These are phyloP conservation scores for Diplodus puntazzo DNA, from an alignment of 2,797 vertebrate species.

Conservation along the genomic window DNA sequence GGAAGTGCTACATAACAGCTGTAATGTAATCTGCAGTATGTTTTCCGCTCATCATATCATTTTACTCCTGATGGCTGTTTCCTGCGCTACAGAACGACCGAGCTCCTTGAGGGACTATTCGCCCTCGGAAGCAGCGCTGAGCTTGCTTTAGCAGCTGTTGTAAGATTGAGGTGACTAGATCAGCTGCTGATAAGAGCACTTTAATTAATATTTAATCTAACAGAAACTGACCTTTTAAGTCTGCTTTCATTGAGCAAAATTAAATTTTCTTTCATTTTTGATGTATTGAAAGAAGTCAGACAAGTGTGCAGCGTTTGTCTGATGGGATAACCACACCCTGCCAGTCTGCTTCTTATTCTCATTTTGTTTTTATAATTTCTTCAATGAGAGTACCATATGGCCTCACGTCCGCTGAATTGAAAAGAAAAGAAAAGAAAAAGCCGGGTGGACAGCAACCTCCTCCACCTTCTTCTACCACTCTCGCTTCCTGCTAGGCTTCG, in stretches of 20 bases:
- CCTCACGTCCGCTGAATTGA: slow-evolving; percentile 54
- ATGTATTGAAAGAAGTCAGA: slow-evolving; percentile 32
- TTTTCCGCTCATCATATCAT: slow-evolving; percentile 45
- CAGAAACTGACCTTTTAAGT: slow-evolving; percentile 30
- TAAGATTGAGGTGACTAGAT: slow-evolving; percentile 30
- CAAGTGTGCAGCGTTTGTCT: slow-evolving; percentile 10
- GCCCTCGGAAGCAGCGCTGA: slow-evolving; percentile 17
- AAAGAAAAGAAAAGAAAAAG: slow-evolving; percentile 2
- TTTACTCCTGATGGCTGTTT: slow-evolving; percentile 57
- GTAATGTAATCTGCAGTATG: slow-evolving; percentile 34
- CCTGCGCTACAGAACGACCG: slow-evolving; percentile 17
- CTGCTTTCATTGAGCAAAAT: slow-evolving; percentile 1
- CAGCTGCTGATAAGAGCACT: slow-evolving; percentile 33
- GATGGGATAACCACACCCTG: slow-evolving; percentile 59
- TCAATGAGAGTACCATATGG: slow-evolving; percentile 83
- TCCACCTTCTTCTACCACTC: slow-evolving; percentile 51
- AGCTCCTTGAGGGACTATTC: slow-evolving; percentile 29
- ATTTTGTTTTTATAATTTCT: slow-evolving; percentile 67
- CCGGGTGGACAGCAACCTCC: slow-evolving; percentile 39
- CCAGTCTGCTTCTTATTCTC: slow-evolving; percentile 64
- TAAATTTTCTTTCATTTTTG: slow-evolving; percentile 30
- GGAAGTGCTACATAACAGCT: slow-evolving; percentile 42
- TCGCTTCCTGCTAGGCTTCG: slow-evolving; percentile 42
- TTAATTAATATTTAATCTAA: slow-evolving; percentile 35
- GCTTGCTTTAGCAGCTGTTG: slow-evolving; percentile 27